Evolutionary conservation across 2,113 vertebrate genomes (phyloP).

Genomic region (Paradoxurus hermaphroditus): DNA sequence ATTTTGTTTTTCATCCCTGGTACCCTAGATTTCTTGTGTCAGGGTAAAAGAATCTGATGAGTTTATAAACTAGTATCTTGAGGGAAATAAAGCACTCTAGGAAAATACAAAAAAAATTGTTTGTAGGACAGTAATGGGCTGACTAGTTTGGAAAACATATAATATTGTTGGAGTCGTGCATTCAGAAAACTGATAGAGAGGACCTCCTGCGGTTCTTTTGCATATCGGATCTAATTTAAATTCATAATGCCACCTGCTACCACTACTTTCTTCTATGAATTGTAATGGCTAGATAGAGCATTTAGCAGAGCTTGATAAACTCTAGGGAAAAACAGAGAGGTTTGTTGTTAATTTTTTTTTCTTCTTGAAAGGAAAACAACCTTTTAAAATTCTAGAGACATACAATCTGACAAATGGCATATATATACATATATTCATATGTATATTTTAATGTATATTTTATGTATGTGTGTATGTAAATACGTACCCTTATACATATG

Average conservation of each 20-base stretch:
- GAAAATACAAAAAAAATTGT: not conserved
- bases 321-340: not conserved
- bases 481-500: no score
- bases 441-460: not conserved
- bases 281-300: not conserved
- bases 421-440: not conserved
- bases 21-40: not conserved
- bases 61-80: not conserved
- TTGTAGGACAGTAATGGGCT: not conserved
- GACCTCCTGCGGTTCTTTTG: not conserved
- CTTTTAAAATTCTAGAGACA: not conserved
- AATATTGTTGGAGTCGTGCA: not conserved
- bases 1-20: not conserved
- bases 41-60: not conserved
- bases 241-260: not conserved
- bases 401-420: not conserved
- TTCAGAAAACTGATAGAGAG: not conserved
- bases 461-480: no score
- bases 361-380: not conserved
- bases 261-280: not conserved
- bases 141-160: not conserved
- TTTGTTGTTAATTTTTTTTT: not conserved
- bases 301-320: constrained; percentile 8
- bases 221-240: not conserved
- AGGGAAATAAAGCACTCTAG: not conserved